Evolutionary conservation across 2,113 vertebrate species (phyloP).

Genomic region (Myiozetetes cayanensis): DNA sequence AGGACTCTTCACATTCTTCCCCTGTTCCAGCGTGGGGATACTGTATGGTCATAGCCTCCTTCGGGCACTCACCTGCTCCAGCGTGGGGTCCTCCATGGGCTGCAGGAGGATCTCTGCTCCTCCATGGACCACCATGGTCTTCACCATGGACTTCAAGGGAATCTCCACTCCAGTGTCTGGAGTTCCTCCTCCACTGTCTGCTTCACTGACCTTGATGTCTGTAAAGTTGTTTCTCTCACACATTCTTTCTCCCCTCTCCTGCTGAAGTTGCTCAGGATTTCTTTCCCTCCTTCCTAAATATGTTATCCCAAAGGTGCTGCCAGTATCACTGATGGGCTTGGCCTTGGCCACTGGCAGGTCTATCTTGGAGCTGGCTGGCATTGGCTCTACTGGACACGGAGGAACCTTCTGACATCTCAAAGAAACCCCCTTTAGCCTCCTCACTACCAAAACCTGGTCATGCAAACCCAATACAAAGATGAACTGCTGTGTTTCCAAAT

Average conservation of each 20-base stretch:
- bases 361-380: not conserved
- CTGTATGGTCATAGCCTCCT: not conserved
- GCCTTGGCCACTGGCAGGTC: not conserved
- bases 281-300: not conserved
- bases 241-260: not conserved
- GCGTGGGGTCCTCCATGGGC: rapidly evolving
- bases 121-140: rapidly evolving
- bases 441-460: not conserved
- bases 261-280: not conserved
- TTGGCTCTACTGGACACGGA: rapidly evolving
- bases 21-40: not conserved
- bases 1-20: not conserved
- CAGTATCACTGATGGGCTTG: not conserved
- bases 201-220: not conserved
- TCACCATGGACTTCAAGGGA: not conserved
- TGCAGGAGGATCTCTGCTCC: not conserved
- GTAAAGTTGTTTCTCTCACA: not conserved
- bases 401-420: not conserved
- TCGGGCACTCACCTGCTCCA: rapidly evolving
- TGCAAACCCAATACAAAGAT: not conserved
- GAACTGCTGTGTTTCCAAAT: not conserved
- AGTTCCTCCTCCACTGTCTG: not conserved
- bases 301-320: not conserved
- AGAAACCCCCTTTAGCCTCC: rapidly evolving
- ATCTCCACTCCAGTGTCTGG: not conserved